Percentiles rank a stretch among this genome's conserved stretches.
These are phyloP conservation scores for Halocynthia roretzi DNA, from an alignment of 23 tunicate genomes.

Conservation along the genomic window DNA sequence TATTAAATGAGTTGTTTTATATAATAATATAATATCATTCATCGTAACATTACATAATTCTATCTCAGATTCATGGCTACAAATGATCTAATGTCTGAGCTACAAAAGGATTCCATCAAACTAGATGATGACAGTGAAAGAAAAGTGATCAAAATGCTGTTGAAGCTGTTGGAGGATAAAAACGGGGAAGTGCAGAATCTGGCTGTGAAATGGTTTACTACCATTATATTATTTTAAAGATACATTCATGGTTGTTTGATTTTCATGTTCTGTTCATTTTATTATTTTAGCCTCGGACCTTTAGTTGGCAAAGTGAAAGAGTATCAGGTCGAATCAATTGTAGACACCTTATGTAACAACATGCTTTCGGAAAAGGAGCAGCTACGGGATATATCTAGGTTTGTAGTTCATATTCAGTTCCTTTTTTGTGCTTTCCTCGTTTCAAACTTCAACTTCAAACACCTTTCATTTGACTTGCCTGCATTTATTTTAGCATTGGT, in stretches of 20 bases:
- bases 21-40: neutral
- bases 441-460: too few species aligned
- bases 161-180: slow-evolving; percentile 90
- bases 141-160: slow-evolving; percentile 82
- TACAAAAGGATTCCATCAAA: slow-evolving; percentile 97
- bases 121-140: slow-evolving; percentile 99
- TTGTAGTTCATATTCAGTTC: too few species aligned
- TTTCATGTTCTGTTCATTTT: neutral
- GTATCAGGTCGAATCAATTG: slow-evolving; percentile 81
- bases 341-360: slow-evolving; percentile 79
- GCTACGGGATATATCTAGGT: slow-evolving; percentile 85
- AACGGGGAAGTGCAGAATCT: slow-evolving; percentile 99
- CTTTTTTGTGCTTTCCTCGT: too few species aligned
- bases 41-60: neutral
- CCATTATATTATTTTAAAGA: neutral
- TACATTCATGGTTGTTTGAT: neutral
- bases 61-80: slow-evolving; percentile 94
- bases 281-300: slow-evolving; percentile 78
- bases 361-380: slow-evolving; percentile 97
- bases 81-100: slow-evolving; percentile 86
- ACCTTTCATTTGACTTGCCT: neutral
- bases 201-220: slow-evolving; percentile 79
- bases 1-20: too few species aligned
- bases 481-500: slow-evolving; percentile 68
- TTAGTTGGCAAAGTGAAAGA: slow-evolving; percentile 83